Conservation (phyloP, 1,140 invertebrate species). For the Philotrypesis tridentata region DNA sequence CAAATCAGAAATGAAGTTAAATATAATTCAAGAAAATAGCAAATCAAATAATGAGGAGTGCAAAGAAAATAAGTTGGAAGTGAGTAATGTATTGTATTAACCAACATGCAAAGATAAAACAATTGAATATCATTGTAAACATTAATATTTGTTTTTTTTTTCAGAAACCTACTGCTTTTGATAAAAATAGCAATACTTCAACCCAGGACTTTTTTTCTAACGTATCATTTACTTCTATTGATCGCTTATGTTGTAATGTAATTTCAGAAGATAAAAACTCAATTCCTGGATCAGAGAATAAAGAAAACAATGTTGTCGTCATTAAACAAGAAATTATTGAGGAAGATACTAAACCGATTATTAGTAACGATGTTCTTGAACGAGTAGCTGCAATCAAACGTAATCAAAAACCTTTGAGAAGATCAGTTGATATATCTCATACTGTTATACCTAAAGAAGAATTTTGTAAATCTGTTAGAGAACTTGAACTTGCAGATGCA, state of each 20-base stretch:
- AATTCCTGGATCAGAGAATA: conserved; percentile 14
- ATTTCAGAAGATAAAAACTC: conserved; percentile 31
- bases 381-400: conserved; percentile 40
- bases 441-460: conserved; percentile 39
- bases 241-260: conserved; percentile 52
- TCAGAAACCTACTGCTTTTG: conserved; percentile 15
- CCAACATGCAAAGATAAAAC: background rate
- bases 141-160: conserved; percentile 6
- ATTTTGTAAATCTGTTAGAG: conserved; percentile 46
- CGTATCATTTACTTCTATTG: conserved; percentile 58
- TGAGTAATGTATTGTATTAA: conserved; percentile 9
- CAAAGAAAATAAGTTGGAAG: conserved; percentile 30
- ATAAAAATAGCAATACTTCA: conserved; percentile 52
- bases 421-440: conserved; percentile 16
- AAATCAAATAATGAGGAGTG: background rate
- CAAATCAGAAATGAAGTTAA: conserved; percentile 8
- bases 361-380: conserved; percentile 37
- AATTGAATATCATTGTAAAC: background rate
- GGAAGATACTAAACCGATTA: conserved; percentile 29
- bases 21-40: conserved; percentile 12
- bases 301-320: background rate
- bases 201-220: conserved; percentile 63
- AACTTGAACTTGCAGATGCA: conserved; percentile 63
- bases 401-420: conserved; percentile 34
- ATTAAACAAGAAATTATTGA: conserved; percentile 23